Percentiles rank a stretch among this genome's conserved stretches.
Evolutionary conservation across 2,797 vertebrate genomes (phyloP).

Genomic region (Lithobates sylvaticus): DNA sequence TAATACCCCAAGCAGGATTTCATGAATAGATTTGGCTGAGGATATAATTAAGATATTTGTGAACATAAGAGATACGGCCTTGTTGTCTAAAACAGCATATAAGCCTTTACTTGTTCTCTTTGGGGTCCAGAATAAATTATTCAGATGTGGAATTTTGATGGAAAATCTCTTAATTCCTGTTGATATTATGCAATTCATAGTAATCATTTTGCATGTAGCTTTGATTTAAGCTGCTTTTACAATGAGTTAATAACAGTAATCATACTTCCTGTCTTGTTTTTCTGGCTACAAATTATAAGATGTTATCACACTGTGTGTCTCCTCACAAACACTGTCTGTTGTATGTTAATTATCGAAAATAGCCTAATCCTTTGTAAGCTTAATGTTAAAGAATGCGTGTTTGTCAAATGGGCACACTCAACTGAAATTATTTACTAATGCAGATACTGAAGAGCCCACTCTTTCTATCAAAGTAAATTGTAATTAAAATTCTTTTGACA

Average conservation of each 20-base stretch:
- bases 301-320: conserved; percentile 50
- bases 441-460: conserved; percentile 33
- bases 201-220: conserved; percentile 36
- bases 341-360: conserved; percentile 45
- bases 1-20: neutral
- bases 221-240: conserved; percentile 44
- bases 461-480: conserved; percentile 51
- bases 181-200: conserved; percentile 28
- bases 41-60: conserved; percentile 5
- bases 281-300: conserved; percentile 36
- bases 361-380: conserved; percentile 46
- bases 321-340: conserved; percentile 30
- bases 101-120: neutral
- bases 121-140: conserved; percentile 21
- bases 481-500: conserved; percentile 59
- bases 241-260: conserved; percentile 51
- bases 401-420: conserved; percentile 45
- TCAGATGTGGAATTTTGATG: conserved; percentile 16
- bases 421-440: conserved; percentile 50
- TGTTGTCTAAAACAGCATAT: conserved; percentile 2
- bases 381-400: conserved; percentile 25
- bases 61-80: neutral
- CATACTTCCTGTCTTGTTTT: conserved; percentile 36
- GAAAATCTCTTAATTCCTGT: conserved; percentile 33
- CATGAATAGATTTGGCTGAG: neutral